Base-by-base conservation (phyloP, 2,888 invertebrate genomes). In the Polia nebulosa region DNA sequence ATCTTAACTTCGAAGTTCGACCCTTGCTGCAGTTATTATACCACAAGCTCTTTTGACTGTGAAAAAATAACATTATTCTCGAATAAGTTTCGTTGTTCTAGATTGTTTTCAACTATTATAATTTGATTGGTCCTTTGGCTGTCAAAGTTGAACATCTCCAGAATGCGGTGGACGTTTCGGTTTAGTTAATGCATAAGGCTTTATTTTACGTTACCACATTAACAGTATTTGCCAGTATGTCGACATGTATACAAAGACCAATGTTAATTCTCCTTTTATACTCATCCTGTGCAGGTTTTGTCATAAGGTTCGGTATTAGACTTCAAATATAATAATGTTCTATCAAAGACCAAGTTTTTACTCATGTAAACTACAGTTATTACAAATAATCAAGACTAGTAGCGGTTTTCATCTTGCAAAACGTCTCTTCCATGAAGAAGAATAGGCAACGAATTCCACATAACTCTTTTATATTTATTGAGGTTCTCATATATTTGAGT, bases 161-260 rank as follows among this genome's bases (percentile, higher is more conserved):
- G n/a, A 2, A 39, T 59, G 58, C 32, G 62, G 76, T 75, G 68
- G 32, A 57, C 47, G 27, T 60, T 69, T 58, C 20, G 15, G 57
- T 60, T 69, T 32, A 51, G 62, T 74, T 60, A 76, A 74, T 76
- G 61, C 41, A 56, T 58, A 39, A 51, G 49, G 25, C 6, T 27
- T 60, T 44, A 53, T 57, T 39, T 56, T 67, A 55, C 20, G 27
- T 61, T 51, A 51, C 76, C 57, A 25, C 80, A 64, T 36, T 75
- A 76, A 61, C 27, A 13, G 63, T 79, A 69, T 80, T 80, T 75
- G 49, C 53, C 29, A 45, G 15, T 56, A 39, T 75, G 32, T 75
- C 59, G 34, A 45, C 36, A 51, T 79, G 44, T 49, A 59, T 64
- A 36, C 29, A 49, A 51, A 63, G 56, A 34, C 55, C 27, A 44